Evolutionary conservation across 1,140 invertebrate genomes (phyloP), one percentile per base, ranked within the genome.

Genomic region (Magallana angulata): DNA sequence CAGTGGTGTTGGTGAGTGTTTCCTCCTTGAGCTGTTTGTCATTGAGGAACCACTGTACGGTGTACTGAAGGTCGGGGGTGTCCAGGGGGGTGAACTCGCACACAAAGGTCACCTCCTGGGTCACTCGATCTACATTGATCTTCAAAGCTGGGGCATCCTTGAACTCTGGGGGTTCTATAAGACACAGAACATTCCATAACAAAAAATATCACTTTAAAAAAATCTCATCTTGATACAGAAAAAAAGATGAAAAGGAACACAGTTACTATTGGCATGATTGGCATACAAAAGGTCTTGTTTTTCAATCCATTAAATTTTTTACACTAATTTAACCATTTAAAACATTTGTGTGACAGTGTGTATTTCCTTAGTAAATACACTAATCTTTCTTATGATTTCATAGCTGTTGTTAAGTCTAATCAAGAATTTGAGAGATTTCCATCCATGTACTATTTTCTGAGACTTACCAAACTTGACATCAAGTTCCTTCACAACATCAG

Each of bases 101-200:
- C 6, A 24, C 68, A 68, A 92, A 89, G 4, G 18, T 14, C 12
- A 76, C 76, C 24, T 85, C 57, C 7, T 85, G 89, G 11, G 30
- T 88, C 18, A 76, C 84, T 11, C 36, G 18, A 11, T 87, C 81
- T 1, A 90, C 87, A 56, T 30, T 56, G 11, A 91, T 85, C 9
- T 4, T 30, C 11, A 92, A n/a, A 24, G 59, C 18, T 16, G 91
- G 91, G 16, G 60, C 57, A 18, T 84, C 16, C 4, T 85, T 85
- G 16, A 92, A 88, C 30, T 85, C 89, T 12, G 90, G 91, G 12
- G 89, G 86, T 16, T 91, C 91, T 92, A 81, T 3, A 88, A 87
- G 86, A 76, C 9, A 71, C 57, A 62, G 80, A 57, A 84, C 57
- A 87, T 82, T 58, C 60, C 16, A 14, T 7, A 16, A 16, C 9